These are phyloP conservation scores for Apis dorsata DNA, from an alignment of 1,140 invertebrate genomes.

Conservation along the genomic window DNA sequence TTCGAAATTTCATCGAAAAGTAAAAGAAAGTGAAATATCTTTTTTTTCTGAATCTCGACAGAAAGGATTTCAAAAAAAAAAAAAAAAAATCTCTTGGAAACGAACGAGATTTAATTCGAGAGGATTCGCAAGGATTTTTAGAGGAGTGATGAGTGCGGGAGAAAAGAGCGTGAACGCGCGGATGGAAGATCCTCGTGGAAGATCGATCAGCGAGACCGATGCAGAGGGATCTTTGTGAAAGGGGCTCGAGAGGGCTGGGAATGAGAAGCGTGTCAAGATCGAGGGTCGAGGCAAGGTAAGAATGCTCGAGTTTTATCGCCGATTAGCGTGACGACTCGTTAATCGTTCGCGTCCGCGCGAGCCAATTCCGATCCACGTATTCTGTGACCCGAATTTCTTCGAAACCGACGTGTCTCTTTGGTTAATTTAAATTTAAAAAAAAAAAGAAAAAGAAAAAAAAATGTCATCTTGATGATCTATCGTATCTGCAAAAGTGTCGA, in stretches of 20 bases:
- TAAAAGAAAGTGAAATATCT: too few species aligned
- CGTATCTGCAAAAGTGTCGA: too few species aligned
- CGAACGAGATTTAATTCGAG: too few species aligned
- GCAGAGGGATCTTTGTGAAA: not conserved
- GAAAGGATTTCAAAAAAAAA: too few species aligned
- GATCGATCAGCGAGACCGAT: slow-evolving; percentile 1
- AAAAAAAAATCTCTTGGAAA: too few species aligned
- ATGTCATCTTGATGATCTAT: too few species aligned
- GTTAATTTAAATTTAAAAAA: too few species aligned
- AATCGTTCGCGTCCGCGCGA: not conserved
- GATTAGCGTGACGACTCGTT: slow-evolving; percentile 45
- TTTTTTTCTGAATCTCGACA: too few species aligned
- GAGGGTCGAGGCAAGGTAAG: slow-evolving; percentile 43
- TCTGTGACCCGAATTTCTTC: too few species aligned
- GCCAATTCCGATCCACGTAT: not conserved
- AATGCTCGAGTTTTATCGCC: slow-evolving; percentile 40
- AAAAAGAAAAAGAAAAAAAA: too few species aligned
- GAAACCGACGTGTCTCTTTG: too few species aligned
- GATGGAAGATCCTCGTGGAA: not conserved
- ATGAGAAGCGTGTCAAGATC: slow-evolving; percentile 42
- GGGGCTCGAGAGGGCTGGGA: not conserved
- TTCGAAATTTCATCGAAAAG: too few species aligned
- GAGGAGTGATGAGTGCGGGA: slow-evolving; percentile 14
- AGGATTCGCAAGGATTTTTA: not conserved
- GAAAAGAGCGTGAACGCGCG: not conserved